Evolutionary conservation across 2,888 invertebrate species (phyloP).

Genomic region (Drosophila diplacantha): DNA sequence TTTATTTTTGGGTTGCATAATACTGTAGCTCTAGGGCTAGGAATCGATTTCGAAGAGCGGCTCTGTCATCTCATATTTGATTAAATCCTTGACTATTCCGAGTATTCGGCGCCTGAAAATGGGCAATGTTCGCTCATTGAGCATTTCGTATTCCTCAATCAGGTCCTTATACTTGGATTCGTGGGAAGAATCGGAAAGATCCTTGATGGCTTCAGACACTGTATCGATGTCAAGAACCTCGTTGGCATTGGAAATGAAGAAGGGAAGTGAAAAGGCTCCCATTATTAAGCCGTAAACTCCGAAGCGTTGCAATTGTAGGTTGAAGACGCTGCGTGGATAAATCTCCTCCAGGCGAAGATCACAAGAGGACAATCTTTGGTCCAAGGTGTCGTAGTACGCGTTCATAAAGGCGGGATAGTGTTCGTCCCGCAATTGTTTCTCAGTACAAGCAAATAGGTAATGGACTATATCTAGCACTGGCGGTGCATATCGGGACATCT

Average conservation of each 20-base stretch:
- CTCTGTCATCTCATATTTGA: slow-evolving; percentile 56
- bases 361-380: slow-evolving; percentile 50
- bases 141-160: slow-evolving; percentile 62
- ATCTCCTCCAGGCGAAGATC: slow-evolving; percentile 52
- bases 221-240: slow-evolving; percentile 70
- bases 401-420: slow-evolving; percentile 67
- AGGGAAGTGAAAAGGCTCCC: slow-evolving; percentile 69
- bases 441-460: slow-evolving; percentile 72
- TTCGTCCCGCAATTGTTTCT: slow-evolving; percentile 65
- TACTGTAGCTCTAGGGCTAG: slow-evolving; percentile 4
- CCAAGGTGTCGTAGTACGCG: slow-evolving; percentile 61
- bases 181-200: slow-evolving; percentile 45
- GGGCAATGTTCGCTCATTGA: slow-evolving; percentile 66
- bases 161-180: slow-evolving; percentile 49
- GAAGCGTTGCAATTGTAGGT: slow-evolving; percentile 63
- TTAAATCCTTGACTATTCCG: slow-evolving; percentile 63
- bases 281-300: slow-evolving; percentile 72
- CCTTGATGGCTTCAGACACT: slow-evolving; percentile 64
- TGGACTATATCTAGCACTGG: slow-evolving; percentile 73
- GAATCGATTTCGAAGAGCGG: slow-evolving; percentile 17
- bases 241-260: slow-evolving; percentile 64
- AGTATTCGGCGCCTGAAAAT: slow-evolving; percentile 68
- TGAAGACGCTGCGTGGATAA: slow-evolving; percentile 59
- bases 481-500: slow-evolving; percentile 73
- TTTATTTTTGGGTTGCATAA: slow-evolving; percentile 5